These are phyloP conservation scores for Paraescarpia echinospica DNA, from an alignment of 1,140 invertebrate species.

Conservation along the genomic window DNA sequence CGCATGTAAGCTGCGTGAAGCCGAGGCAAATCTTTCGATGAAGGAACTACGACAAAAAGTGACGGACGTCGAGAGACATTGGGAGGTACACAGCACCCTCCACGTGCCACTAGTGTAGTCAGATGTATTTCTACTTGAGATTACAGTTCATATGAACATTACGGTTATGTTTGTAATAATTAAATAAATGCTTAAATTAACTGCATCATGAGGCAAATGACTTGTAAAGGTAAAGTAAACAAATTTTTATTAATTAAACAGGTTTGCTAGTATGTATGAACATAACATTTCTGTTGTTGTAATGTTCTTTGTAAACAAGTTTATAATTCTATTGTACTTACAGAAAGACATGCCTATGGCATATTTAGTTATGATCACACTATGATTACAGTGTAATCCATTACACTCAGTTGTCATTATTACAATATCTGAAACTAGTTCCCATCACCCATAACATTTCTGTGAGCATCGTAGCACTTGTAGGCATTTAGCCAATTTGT, in stretches of 20 bases:
- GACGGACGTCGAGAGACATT: slow-evolving; percentile 25
- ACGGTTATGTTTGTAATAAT: background rate
- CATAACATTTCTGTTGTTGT: too few relatives aligned
- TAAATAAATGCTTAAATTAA: background rate
- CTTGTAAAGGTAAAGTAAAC: too few relatives aligned
- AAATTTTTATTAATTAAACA: background rate
- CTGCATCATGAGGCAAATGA: too few relatives aligned
- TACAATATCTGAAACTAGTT: too few relatives aligned
- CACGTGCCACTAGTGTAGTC: background rate
- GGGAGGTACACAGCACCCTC: slow-evolving; percentile 20
- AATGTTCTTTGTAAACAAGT: too few relatives aligned
- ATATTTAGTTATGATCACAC: too few relatives aligned
- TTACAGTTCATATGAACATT: background rate
- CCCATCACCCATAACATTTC: too few relatives aligned
- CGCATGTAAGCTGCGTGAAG: slow-evolving; percentile 93
- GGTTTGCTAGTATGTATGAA: background rate
- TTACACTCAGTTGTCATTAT: too few relatives aligned
- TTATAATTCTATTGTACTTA: too few relatives aligned
- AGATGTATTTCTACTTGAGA: background rate
- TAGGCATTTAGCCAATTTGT: background rate
- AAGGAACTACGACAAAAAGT: slow-evolving; percentile 32
- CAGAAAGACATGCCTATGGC: too few relatives aligned
- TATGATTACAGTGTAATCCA: too few relatives aligned
- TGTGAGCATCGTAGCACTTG: background rate
- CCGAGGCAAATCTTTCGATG: slow-evolving; percentile 69